Evolutionary conservation across 2,888 invertebrate genomes (phyloP).

Genomic region (Lasioglossum figueresi): DNA sequence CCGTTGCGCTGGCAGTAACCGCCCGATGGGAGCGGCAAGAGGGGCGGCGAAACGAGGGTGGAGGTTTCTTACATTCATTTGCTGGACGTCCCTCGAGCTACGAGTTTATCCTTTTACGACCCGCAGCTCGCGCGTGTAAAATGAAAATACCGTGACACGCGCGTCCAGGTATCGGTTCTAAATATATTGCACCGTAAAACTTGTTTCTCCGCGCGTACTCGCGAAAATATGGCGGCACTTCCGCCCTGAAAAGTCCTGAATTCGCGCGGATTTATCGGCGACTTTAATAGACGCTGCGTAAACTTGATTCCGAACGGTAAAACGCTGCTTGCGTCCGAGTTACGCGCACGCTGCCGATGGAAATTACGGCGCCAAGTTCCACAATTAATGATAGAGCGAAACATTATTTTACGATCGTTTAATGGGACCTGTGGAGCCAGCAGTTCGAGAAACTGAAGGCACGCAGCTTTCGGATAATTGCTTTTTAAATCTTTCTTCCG

Average conservation of each 20-base stretch:
- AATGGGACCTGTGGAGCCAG: constrained; percentile 9
- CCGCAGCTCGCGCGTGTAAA: background rate
- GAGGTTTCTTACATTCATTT: constrained; percentile 26
- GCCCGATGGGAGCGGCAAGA: background rate
- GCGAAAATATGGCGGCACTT: constrained; percentile 12
- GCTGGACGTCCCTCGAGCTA: background rate
- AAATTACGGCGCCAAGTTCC: background rate
- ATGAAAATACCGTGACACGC: constrained; percentile 24
- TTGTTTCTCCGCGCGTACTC: background rate
- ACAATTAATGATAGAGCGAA: background rate
- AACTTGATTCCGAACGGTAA: constrained; percentile 4
- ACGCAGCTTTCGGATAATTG: background rate
- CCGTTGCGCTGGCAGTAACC: background rate
- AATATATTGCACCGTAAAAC: constrained; percentile 37
- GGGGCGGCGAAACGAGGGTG: background rate
- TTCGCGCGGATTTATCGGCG: constrained; percentile 1
- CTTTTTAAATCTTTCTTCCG: background rate
- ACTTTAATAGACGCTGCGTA: constrained; percentile 3
- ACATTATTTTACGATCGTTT: constrained; percentile 3
- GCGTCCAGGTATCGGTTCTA: constrained; percentile 26
- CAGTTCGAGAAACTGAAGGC: background rate
- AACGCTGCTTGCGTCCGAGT: background rate
- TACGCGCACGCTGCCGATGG: background rate
- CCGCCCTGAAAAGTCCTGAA: background rate
- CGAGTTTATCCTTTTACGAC: constrained; percentile 32